These are phyloP conservation scores for Palaemon carinicauda DNA, from an alignment of 1,140 invertebrate genomes.

Conservation along the genomic window DNA sequence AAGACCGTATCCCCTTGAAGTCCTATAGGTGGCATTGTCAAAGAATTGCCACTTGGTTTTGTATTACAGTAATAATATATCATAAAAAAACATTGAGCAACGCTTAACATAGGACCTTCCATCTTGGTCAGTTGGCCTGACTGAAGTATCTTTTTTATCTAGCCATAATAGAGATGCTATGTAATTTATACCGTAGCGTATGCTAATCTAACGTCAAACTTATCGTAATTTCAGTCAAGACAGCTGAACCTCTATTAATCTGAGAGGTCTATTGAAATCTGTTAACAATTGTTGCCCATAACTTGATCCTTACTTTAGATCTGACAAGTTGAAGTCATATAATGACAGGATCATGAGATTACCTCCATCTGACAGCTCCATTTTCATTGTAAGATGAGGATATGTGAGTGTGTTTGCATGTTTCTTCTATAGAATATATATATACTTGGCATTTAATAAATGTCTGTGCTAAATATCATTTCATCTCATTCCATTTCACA, in stretches of 20 bases:
- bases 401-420: slow-evolving; percentile 48
- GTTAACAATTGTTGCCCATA: neutral
- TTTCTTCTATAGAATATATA: slow-evolving; percentile 22
- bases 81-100: slow-evolving; percentile 8
- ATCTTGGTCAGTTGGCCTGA: slow-evolving; percentile 9
- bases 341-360: slow-evolving; percentile 2
- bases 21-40: slow-evolving; percentile 12
- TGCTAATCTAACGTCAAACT: too few species aligned
- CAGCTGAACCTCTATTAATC: neutral
- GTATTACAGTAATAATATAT: neutral
- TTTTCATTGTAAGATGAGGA: slow-evolving; percentile 37
- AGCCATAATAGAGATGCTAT: slow-evolving; percentile 22
- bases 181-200: slow-evolving; percentile 4
- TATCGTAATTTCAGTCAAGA: slow-evolving; percentile 6
- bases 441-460: slow-evolving; percentile 37
- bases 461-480: slow-evolving; percentile 33
- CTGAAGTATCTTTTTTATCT: slow-evolving; percentile 28
- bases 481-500: slow-evolving; percentile 34
- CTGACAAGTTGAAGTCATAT: slow-evolving; percentile 28
- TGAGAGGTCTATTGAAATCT: neutral
- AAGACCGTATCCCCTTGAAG: slow-evolving; percentile 36
- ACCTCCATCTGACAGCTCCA: slow-evolving; percentile 22
- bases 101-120: slow-evolving; percentile 15
- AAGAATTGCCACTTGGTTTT: slow-evolving; percentile 17
- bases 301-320: slow-evolving; percentile 23